Evolutionary conservation across 2,113 vertebrate genomes (phyloP).

Genomic region (Pangasianodon gigas): DNA sequence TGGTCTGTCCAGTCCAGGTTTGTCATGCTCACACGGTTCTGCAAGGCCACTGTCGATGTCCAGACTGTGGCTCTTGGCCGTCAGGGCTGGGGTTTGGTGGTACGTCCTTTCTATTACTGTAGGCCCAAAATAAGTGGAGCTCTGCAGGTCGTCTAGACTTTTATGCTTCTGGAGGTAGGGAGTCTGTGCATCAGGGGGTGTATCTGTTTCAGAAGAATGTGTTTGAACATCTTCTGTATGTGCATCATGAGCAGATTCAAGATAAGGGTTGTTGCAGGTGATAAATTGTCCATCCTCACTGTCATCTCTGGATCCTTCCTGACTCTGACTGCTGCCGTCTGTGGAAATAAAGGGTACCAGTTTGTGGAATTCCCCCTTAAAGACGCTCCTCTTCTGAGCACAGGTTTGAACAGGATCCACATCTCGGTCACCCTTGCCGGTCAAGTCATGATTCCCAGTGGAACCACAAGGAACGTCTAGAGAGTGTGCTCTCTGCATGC

Average conservation of each 20-base stretch:
- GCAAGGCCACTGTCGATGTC: conserved; percentile 68
- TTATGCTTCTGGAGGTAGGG: conserved; percentile 79
- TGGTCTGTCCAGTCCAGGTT: conserved; percentile 45
- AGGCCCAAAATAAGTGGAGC: conserved; percentile 94
- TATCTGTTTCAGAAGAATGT: conserved; percentile 25
- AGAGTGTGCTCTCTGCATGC: conserved; percentile 46
- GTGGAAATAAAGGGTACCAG: conserved; percentile 79
- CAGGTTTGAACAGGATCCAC: conserved; percentile 51
- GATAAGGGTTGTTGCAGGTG: conserved; percentile 84
- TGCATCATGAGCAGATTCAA: conserved; percentile 69
- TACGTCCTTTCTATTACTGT: conserved; percentile 61
- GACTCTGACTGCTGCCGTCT: conserved; percentile 31
- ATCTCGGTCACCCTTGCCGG: conserved; percentile 55
- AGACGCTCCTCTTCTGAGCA: conserved; percentile 87
- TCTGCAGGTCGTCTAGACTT: conserved; percentile 90
- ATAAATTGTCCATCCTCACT: conserved; percentile 83
- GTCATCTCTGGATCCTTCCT: conserved; percentile 57
- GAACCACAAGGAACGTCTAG: conserved; percentile 22
- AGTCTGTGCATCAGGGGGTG: conserved; percentile 71
- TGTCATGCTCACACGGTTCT: conserved; percentile 19
- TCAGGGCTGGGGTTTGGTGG: conserved; percentile 77
- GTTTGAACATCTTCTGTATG: background rate
- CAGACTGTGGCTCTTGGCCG: conserved; percentile 91
- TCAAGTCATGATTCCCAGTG: conserved; percentile 62
- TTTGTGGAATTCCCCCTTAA: conserved; percentile 90